Percentiles rank a stretch among this genome's conserved stretches.
Conservation (phyloP, 2,113 vertebrate genomes). For the Galbula dea region DNA sequence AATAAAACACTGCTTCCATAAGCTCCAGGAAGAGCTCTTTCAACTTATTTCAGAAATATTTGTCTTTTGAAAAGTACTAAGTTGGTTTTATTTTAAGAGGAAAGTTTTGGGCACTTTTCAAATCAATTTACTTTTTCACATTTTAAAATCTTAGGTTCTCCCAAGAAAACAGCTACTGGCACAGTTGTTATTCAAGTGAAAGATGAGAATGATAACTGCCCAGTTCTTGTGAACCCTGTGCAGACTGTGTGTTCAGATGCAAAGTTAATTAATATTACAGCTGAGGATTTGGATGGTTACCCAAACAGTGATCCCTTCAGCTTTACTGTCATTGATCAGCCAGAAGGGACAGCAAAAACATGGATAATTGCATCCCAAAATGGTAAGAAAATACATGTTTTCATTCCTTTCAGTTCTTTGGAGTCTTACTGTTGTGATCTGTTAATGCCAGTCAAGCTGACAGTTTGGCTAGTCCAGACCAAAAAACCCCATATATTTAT, state of each 20-base stretch:
- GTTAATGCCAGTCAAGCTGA: neutral
- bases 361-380: conserved; percentile 81
- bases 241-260: conserved; percentile 74
- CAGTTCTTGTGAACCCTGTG: conserved; percentile 65
- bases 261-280: conserved; percentile 76
- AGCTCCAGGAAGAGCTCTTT: neutral
- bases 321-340: conserved; percentile 75
- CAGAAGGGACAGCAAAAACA: conserved; percentile 51
- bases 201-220: conserved; percentile 92
- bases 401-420: neutral
- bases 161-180: conserved; percentile 85
- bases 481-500: neutral
- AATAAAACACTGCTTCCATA: neutral
- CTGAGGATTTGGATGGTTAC: conserved; percentile 76
- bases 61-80: neutral
- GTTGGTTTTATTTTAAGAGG: neutral
- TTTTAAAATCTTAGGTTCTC: conserved; percentile 68
- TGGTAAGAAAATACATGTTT: conserved; percentile 68
- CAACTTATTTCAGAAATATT: neutral
- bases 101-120: neutral
- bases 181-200: conserved; percentile 82
- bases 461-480: neutral
- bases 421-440: neutral
- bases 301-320: conserved; percentile 83
- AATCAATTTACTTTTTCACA: neutral